These are phyloP conservation scores for Drosophila burlai DNA, from an alignment of 1,140 invertebrate genomes.

Conservation along the genomic window DNA sequence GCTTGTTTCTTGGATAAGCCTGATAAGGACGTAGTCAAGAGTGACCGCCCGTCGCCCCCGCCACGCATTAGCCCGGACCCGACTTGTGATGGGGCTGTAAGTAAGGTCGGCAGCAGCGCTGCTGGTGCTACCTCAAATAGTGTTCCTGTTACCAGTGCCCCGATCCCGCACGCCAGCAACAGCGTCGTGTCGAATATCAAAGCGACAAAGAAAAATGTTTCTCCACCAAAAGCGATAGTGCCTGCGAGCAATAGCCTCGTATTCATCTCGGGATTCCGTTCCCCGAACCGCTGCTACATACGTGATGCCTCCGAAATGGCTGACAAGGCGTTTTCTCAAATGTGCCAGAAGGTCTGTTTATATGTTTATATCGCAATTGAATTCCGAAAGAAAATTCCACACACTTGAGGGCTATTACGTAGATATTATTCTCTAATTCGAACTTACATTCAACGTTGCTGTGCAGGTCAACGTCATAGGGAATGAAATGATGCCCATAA, in stretches of 20 bases:
- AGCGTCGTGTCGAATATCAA: conserved; percentile 7
- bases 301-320: conserved; percentile 39
- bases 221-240: conserved; percentile 4
- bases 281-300: conserved; percentile 61
- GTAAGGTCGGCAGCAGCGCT: neutral
- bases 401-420: neutral
- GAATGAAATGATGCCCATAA: conserved; percentile 21
- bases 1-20: neutral
- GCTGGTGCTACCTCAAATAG: neutral
- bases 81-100: neutral
- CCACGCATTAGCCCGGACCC: neutral
- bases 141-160: neutral
- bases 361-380: neutral
- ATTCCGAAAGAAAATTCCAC: neutral
- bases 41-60: too few relatives aligned
- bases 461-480: conserved; percentile 39
- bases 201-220: neutral
- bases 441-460: neutral
- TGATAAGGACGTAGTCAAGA: conserved; percentile 3
- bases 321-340: conserved; percentile 29
- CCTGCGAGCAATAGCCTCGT: conserved; percentile 39
- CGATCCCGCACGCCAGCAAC: neutral
- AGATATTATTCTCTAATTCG: neutral
- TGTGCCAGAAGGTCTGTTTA: conserved; percentile 60
- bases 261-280: conserved; percentile 47